Percentiles rank a stretch among this genome's conserved stretches.
Evolutionary conservation across 1,140 invertebrate species (phyloP).

Genomic region (Dinothrombium tinctorium): DNA sequence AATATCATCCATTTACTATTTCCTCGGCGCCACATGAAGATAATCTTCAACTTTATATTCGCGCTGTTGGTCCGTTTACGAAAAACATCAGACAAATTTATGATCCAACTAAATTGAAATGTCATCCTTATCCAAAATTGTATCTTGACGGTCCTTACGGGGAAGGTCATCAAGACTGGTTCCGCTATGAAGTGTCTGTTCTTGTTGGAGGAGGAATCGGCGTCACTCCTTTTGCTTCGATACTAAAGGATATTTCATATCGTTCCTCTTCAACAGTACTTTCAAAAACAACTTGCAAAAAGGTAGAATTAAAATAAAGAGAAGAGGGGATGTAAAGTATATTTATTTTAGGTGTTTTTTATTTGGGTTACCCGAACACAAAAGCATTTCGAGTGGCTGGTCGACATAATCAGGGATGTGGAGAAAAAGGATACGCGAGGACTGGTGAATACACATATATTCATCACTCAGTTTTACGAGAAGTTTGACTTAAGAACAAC

Average conservation of each 20-base stretch:
- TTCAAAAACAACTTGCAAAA: slow-evolving; percentile 15
- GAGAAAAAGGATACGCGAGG: slow-evolving; percentile 17
- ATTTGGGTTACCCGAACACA: slow-evolving; percentile 33
- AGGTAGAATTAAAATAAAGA: slow-evolving; percentile 8
- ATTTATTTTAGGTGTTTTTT: slow-evolving; percentile 26
- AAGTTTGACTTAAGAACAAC: slow-evolving; percentile 33
- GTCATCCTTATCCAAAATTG: slow-evolving; percentile 21
- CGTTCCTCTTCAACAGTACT: slow-evolving; percentile 10
- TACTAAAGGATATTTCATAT: slow-evolving; percentile 25
- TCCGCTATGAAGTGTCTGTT: slow-evolving; percentile 29
- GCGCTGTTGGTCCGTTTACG: slow-evolving; percentile 34
- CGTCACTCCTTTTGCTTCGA: slow-evolving; percentile 33
- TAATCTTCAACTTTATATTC: slow-evolving; percentile 28
- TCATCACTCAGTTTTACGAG: slow-evolving; percentile 33
- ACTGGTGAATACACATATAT: slow-evolving; percentile 28
- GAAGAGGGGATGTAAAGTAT: too few species aligned
- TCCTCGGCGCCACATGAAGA: slow-evolving; percentile 32
- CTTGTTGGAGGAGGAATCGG: slow-evolving; percentile 33
- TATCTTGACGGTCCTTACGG: slow-evolving; percentile 32
- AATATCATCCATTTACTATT: slow-evolving; percentile 34
- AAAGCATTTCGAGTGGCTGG: slow-evolving; percentile 35
- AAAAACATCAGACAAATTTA: slow-evolving; percentile 27
- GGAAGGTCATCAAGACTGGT: slow-evolving; percentile 33
- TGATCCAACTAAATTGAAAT: slow-evolving; percentile 20
- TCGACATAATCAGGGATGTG: slow-evolving; percentile 27